Conservation (phyloP, 2,797 vertebrate genomes). For the Cossypha caffra region DNA sequence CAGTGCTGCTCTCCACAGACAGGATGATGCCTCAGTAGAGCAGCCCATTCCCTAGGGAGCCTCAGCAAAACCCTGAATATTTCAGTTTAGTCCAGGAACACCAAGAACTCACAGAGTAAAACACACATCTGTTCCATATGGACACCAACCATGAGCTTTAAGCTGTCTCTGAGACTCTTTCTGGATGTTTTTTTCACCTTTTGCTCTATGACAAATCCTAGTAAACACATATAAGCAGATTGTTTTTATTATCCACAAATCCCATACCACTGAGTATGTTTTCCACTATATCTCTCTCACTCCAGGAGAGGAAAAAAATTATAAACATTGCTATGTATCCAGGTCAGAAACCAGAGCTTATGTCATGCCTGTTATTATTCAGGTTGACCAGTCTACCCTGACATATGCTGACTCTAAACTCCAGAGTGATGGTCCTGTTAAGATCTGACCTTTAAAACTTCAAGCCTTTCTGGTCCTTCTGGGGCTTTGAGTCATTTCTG, state of each 20-base stretch:
- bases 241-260: not conserved
- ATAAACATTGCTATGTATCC: not conserved
- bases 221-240: not conserved
- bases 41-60: not conserved
- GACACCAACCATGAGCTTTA: not conserved
- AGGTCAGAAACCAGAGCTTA: not conserved
- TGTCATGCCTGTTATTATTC: not conserved
- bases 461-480: not conserved
- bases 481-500: not conserved
- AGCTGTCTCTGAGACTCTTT: not conserved
- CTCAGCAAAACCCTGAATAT: not conserved
- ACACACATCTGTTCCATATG: not conserved
- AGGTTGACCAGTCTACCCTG: not conserved
- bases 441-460: not conserved
- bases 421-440: not conserved
- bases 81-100: not conserved
- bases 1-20: not conserved
- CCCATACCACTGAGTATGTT: not conserved
- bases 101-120: not conserved
- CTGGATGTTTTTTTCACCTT: not conserved
- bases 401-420: not conserved
- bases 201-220: not conserved
- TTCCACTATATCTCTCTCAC: not conserved
- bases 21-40: not conserved
- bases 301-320: not conserved